Evolutionary conservation across 2,797 vertebrate species (phyloP).

Genomic region (Buphagus erythrorhynchus): DNA sequence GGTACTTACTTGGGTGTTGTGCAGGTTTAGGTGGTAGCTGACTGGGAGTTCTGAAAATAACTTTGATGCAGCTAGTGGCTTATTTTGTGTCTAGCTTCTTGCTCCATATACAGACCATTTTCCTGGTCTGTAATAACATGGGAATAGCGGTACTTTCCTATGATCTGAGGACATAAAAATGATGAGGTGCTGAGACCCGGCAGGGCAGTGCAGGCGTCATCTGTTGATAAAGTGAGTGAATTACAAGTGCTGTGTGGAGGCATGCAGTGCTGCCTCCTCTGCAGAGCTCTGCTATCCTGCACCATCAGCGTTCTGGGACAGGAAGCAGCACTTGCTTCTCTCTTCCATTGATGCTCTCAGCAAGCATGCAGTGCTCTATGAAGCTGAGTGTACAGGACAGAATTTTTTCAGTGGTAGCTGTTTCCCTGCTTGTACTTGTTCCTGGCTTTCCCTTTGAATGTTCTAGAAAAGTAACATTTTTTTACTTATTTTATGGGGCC

Average conservation of each 20-base stretch:
- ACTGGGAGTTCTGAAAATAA: neutral
- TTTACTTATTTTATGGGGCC: neutral
- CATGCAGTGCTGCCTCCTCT: neutral
- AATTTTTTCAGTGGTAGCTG: neutral
- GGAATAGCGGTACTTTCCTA: neutral
- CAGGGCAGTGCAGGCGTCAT: neutral
- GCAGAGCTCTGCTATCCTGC: neutral
- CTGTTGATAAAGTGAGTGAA: neutral
- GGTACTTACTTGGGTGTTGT: neutral
- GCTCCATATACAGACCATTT: neutral
- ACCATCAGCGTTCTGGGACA: neutral
- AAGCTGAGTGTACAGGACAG: neutral
- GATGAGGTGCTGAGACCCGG: neutral
- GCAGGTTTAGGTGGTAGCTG: neutral
- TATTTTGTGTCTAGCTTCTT: neutral
- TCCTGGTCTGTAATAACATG: neutral
- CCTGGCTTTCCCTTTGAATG: neutral
- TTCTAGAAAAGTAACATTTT: neutral
- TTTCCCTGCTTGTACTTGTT: neutral
- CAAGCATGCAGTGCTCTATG: neutral
- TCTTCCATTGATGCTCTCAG: neutral
- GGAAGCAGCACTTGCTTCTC: neutral
- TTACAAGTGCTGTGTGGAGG: neutral
- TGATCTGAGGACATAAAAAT: neutral
- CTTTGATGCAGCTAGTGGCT: neutral